Evolutionary conservation across 2,888 invertebrate genomes (phyloP).

Genomic region (Macaria liturata): DNA sequence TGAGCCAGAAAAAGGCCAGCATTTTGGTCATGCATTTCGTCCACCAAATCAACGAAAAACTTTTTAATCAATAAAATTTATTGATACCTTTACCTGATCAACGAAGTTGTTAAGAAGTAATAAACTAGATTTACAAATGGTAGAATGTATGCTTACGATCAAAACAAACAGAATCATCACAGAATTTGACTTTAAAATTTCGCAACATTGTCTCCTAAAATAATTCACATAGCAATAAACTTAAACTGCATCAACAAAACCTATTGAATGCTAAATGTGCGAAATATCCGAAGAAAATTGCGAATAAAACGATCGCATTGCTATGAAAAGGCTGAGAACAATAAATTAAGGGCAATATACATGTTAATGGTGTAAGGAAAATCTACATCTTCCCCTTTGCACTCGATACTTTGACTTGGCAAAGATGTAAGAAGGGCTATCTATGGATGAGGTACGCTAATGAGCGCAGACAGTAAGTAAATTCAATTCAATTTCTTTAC

Average conservation of each 20-base stretch:
- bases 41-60: too few species aligned
- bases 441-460: constrained; percentile 40
- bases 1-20: too few species aligned
- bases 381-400: constrained; percentile 69
- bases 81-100: too few species aligned
- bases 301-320: constrained; percentile 57
- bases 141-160: too few species aligned
- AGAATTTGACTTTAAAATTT: constrained; percentile 7
- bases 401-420: constrained; percentile 43
- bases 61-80: too few species aligned
- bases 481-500: too few species aligned
- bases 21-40: too few species aligned
- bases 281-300: constrained; percentile 45
- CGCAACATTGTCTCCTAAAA: too few species aligned
- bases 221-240: constrained; percentile 20
- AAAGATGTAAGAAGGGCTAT: constrained; percentile 12
- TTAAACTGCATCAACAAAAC: constrained; percentile 24
- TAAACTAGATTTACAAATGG: background rate
- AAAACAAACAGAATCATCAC: too few species aligned
- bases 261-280: constrained; percentile 28
- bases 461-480: too few species aligned
- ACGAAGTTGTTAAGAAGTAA: too few species aligned
- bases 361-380: constrained; percentile 74
- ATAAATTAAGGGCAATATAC: constrained; percentile 76
- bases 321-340: constrained; percentile 62